A percentile compares a stretch with the other conserved stretches of the same genome.
phyloP scores from a whole-genome alignment of 2,113 vertebrate species.

The Dunckerocampus dactyliophorus region DNA sequence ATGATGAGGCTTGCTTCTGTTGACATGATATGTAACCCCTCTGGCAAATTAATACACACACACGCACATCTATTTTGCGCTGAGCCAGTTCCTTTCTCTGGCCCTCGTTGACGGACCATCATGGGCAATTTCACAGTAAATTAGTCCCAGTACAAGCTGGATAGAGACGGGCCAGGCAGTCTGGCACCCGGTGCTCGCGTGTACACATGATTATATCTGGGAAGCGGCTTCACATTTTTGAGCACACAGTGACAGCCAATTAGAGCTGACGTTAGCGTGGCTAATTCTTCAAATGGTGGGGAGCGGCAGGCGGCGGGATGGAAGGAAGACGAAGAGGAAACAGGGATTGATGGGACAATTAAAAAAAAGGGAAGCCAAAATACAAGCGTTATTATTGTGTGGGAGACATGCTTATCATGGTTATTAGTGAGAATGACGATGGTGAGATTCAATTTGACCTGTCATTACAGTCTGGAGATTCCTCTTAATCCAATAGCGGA shows the following conservation, averaged over 20 bases:
- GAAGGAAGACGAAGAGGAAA: conserved; percentile 12
- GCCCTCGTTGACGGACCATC: conserved; percentile 53
- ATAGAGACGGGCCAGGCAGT: conserved; percentile 58
- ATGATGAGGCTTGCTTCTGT: conserved; percentile 33
- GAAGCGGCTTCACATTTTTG: conserved; percentile 62
- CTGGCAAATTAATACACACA: conserved; percentile 4
- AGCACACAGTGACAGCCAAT: conserved; percentile 70
- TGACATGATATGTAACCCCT: neutral
- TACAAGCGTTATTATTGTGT: conserved; percentile 60
- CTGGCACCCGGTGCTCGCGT: conserved; percentile 56
- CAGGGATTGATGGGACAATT: conserved; percentile 54
- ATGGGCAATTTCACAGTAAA: conserved; percentile 72
- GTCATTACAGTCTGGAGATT: conserved; percentile 30
- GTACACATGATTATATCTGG: conserved; percentile 72
- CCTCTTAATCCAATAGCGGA: neutral
- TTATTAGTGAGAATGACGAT: conserved; percentile 34
- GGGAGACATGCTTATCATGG: conserved; percentile 25
- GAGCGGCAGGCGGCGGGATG: conserved; percentile 12
- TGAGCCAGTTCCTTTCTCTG: conserved; percentile 38
- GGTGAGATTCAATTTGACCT: conserved; percentile 65
- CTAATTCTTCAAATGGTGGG: conserved; percentile 66
- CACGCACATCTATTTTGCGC: conserved; percentile 33
- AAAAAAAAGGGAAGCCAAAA: conserved; percentile 48
- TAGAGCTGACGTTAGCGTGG: conserved; percentile 59
- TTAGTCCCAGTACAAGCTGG: conserved; percentile 65